Evolutionary conservation across 2,888 invertebrate species (phyloP), one percentile per base, ranked within the genome.

Genomic region (Scaptomyza parva): DNA sequence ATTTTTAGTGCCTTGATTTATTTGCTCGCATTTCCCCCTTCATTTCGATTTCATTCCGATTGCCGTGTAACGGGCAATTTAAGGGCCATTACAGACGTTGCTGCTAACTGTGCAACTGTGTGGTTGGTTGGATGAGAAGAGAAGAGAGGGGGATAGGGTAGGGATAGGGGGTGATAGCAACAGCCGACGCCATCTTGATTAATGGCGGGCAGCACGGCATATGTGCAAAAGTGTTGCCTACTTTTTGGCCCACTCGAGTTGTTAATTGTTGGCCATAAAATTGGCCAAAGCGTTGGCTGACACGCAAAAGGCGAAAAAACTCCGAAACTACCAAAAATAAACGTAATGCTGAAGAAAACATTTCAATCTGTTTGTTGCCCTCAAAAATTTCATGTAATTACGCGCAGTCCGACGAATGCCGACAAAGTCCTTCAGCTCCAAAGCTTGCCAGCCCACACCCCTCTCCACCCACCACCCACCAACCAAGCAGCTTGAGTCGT

Each of bases 221-320:
- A 71, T 66, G 72, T 76, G 77, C 43, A 60, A 76, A 76, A 72
- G 66, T 76, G 74, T 78, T 85, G 83, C 83, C 85, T 68, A 70
- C 65, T 85, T 70, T 61, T 64, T 37, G 28, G 48, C 44, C 47
- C 50, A 68, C 75, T 78, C 52, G 35, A 76, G 26, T 84, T 79
- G 84, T 71, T 84, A 88, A 84, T 84, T 88, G 84, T 61, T 74
- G 59, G 60, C 70, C 75, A 86, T 88, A 83, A 86, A 88, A 79
- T 59, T 78, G 24, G 58, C 47, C 71, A 72, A 86, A 88, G 58
- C 66, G 71, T 51, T 59, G 35, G 41, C 55, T 28, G 65, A 40
- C 86, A 83, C 74, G 88, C 88, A 33, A 79, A 47, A 37, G 39
- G 14, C 40, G 2, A 54, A 41, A 6, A 11, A 5, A 47, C 47